Conservation (phyloP, 2,888 invertebrate genomes). For the Dioctria linearis region DNA sequence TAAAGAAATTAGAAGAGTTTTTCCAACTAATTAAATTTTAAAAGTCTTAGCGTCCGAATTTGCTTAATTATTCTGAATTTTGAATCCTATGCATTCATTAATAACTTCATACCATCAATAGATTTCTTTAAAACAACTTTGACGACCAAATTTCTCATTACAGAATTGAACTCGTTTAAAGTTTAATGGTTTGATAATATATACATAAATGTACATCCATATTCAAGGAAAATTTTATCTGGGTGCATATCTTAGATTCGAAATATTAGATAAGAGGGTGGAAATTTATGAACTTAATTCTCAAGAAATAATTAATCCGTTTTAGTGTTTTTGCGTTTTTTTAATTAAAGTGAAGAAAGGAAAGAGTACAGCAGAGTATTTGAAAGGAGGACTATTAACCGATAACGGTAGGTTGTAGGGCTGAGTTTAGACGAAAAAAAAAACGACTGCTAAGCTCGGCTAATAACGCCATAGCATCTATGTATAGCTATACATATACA, state of each 20-base stretch:
- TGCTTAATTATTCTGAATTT: conserved; percentile 23
- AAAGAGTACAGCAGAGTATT: not conserved
- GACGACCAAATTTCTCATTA: not conserved
- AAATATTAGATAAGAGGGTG: conserved; percentile 2
- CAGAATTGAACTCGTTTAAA: too few relatives aligned
- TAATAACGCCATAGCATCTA: conserved; percentile 1
- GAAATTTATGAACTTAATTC: conserved; percentile 15
- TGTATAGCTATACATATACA: not conserved
- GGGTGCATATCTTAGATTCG: conserved; percentile 5
- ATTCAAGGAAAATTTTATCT: not conserved
- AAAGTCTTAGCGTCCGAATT: too few relatives aligned
- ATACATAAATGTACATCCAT: too few relatives aligned
- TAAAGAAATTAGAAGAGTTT: too few relatives aligned
- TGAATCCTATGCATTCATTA: conserved; percentile 33
- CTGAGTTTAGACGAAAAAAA: not conserved
- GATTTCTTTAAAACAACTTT: conserved; percentile 35
- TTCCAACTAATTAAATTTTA: too few relatives aligned
- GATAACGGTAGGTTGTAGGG: not conserved
- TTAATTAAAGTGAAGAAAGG: conserved; percentile 31
- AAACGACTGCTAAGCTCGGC: not conserved
- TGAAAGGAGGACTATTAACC: conserved; percentile 5
- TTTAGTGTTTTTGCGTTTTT: conserved; percentile 22
- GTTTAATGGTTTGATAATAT: too few relatives aligned
- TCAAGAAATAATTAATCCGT: conserved; percentile 33
- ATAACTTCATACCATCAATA: conserved; percentile 23